Percentiles rank a stretch among this genome's conserved stretches.
Conservation (phyloP, 2,797 vertebrate genomes). For the Artibeus jamaicensis region DNA sequence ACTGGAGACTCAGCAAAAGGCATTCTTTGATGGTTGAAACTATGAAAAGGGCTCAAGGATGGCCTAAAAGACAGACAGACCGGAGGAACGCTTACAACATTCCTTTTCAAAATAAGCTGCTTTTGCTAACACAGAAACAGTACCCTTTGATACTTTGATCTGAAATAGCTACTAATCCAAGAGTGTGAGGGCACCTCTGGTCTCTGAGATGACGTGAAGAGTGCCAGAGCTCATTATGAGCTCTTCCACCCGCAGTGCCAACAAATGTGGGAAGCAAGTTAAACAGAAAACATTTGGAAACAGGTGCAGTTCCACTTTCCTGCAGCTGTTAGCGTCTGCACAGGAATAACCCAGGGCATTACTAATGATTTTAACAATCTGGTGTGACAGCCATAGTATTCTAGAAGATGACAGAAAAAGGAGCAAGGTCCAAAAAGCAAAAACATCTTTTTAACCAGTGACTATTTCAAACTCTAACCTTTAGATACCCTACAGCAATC, state of each 20-base stretch:
- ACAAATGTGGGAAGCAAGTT: background rate
- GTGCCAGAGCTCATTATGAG: background rate
- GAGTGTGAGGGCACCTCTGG: background rate
- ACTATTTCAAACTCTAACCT: background rate
- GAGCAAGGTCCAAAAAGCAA: background rate
- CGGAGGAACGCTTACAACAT: background rate
- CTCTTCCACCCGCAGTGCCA: background rate
- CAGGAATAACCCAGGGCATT: background rate
- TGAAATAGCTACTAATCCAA: background rate
- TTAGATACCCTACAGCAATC: background rate
- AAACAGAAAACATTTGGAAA: constrained; percentile 11
- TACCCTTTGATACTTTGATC: background rate
- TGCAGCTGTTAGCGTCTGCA: background rate
- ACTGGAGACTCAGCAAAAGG: background rate
- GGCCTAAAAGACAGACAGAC: background rate
- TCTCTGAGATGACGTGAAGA: background rate
- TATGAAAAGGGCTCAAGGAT: background rate
- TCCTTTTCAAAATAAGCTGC: constrained; percentile 39
- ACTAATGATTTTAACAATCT: constrained; percentile 21
- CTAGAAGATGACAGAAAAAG: background rate
- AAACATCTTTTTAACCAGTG: background rate
- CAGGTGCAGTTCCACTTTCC: constrained; percentile 11
- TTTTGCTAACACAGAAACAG: constrained; percentile 30
- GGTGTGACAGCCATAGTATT: background rate
- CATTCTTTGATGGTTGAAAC: background rate